phyloP scores from a whole-genome alignment of 2,888 invertebrate species.

The Tanytarsus gracilentus region DNA sequence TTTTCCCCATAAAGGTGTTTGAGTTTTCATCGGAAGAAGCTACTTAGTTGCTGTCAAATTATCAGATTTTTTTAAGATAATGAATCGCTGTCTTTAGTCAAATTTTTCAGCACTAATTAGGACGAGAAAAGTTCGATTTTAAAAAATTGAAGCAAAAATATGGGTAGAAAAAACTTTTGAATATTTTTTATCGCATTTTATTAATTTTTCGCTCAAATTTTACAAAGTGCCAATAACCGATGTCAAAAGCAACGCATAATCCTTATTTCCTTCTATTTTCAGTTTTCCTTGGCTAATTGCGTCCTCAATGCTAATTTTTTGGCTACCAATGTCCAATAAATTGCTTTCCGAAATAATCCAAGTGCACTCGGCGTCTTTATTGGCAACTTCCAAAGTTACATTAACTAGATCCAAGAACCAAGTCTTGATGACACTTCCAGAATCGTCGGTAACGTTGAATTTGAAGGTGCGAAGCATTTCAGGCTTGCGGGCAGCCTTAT shows the following conservation, averaged over 20 bases:
- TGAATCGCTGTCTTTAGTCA: too few species aligned
- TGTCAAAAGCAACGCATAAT: background rate
- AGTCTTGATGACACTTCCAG: background rate
- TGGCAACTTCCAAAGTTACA: background rate
- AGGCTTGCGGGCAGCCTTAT: background rate
- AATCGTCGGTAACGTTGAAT: background rate
- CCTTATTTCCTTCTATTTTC: background rate
- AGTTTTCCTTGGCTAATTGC: background rate
- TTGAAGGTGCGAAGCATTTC: background rate
- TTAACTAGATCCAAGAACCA: background rate
- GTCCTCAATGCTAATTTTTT: background rate
- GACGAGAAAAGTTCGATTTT: too few species aligned
- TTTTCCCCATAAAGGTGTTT: too few species aligned
- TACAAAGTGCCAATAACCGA: background rate
- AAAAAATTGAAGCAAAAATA: too few species aligned
- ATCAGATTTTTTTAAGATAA: too few species aligned
- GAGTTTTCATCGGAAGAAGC: too few species aligned
- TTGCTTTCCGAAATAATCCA: background rate
- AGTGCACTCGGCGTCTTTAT: background rate
- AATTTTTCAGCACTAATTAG: too few species aligned
- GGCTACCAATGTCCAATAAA: background rate
- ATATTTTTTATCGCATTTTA: too few species aligned
- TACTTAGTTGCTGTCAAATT: too few species aligned
- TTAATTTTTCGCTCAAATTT: too few species aligned
- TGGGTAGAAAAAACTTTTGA: too few species aligned